These are phyloP conservation scores for Phallusia fumigata DNA, from an alignment of 23 tunicate genomes.

Conservation along the genomic window DNA sequence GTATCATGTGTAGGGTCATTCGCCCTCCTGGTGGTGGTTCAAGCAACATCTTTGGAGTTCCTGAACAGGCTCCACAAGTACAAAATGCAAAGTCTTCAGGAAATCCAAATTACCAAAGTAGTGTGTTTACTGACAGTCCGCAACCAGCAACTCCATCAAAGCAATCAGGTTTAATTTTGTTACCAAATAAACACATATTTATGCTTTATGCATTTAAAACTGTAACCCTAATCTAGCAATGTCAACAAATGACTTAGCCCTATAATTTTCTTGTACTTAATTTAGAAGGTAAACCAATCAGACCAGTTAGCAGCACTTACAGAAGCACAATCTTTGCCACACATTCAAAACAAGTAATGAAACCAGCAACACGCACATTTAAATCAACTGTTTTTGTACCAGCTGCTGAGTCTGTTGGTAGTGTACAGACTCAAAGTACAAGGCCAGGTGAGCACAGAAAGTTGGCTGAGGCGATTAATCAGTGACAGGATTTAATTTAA, in stretches of 20 bases:
- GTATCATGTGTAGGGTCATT: conserved; percentile 39
- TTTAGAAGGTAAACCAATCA: not conserved
- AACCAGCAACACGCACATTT: not conserved
- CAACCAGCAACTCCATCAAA: not conserved
- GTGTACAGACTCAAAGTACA: not conserved
- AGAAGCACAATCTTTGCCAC: not conserved
- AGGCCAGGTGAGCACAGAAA: not conserved
- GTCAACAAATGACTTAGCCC: not conserved
- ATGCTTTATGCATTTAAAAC: no score
- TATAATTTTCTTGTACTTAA: not conserved
- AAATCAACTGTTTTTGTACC: not conserved
- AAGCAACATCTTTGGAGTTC: conserved; percentile 77
- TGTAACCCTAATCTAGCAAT: no score
- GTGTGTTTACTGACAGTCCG: conserved; percentile 21
- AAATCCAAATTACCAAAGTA: conserved; percentile 63
- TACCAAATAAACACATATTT: no score
- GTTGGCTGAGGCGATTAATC: no score
- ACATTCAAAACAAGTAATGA: not conserved
- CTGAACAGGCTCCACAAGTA: conserved; percentile 7
- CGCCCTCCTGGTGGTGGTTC: conserved; percentile 88
- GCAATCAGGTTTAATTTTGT: not conserved
- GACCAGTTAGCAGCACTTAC: conserved; percentile 1
- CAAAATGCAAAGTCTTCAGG: not conserved
- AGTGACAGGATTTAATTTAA: no score
- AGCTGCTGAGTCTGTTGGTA: not conserved